Evolutionary conservation across 2,888 invertebrate genomes (phyloP).

Genomic region (Amphimallon solstitiale): DNA sequence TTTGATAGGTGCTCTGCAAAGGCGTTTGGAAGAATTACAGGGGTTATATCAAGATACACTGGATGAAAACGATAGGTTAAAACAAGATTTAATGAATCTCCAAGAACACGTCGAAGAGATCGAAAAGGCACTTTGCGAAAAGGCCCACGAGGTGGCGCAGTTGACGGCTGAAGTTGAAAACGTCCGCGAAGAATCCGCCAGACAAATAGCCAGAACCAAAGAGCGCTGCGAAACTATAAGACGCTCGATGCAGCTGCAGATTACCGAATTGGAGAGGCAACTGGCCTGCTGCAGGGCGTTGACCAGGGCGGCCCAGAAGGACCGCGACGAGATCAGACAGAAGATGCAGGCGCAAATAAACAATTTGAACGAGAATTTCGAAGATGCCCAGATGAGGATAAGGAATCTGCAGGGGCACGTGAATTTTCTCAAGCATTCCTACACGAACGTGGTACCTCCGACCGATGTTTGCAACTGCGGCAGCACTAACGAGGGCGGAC

Average conservation of each 20-base stretch:
- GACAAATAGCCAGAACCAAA: constrained; percentile 73
- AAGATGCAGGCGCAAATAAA: constrained; percentile 76
- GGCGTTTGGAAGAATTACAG: constrained; percentile 56
- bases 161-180: constrained; percentile 73
- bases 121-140: constrained; percentile 73
- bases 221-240: constrained; percentile 74
- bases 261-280: constrained; percentile 75
- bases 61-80: constrained; percentile 56
- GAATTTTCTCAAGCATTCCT: constrained; percentile 67
- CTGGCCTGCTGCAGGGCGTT: constrained; percentile 72
- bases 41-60: constrained; percentile 53
- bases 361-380: constrained; percentile 74
- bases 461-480: constrained; percentile 56
- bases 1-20: not conserved
- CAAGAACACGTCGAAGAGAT: constrained; percentile 70
- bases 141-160: constrained; percentile 74
- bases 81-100: constrained; percentile 64
- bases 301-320: constrained; percentile 73
- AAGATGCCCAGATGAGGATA: constrained; percentile 73
- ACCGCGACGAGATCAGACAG: constrained; percentile 75
- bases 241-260: constrained; percentile 71
- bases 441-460: constrained; percentile 53
- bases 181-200: constrained; percentile 74
- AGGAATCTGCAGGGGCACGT: constrained; percentile 73
- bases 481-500: not conserved